Evolutionary conservation across 2,888 invertebrate genomes (phyloP), one percentile per base, ranked within the genome.

Genomic region (Lacanobia oleracea): DNA sequence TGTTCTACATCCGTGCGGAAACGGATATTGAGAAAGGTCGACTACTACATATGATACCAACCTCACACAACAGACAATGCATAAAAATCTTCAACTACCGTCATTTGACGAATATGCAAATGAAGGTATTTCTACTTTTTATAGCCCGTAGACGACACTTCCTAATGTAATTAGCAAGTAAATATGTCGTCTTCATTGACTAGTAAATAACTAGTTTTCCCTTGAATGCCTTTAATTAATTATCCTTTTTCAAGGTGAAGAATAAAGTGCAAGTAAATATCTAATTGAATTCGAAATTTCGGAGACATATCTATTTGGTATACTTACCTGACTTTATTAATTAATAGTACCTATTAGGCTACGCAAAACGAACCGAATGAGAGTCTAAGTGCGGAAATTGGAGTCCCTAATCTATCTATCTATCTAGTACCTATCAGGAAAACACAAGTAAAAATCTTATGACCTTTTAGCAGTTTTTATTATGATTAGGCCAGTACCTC

Each of bases 1-100:
- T 72, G 54, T 37, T 51, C 50, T 27, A 88, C 78, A 86, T 89
- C 88, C 87, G 83, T 66, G 69, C 91, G 91, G 91, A 91, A 88
- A 84, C 83, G 86, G 87, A 85, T 74, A 62, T 61, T 78, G 81
- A 69, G 75, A 87, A 88, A 89, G 89, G 89, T 86, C 87, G 83
- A 74, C 86, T 76, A 69, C 84, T 85, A 83, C 82, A 77, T 59
- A 40, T 59, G 21, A 21, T 56, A 56, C 27, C 27, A 33, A 40
- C n/a, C 82, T 80, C 78, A 78, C 23, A 53, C 60, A 33, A 62
- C 70, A 78, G 57, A 61, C 64, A 57, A 61, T 71, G 27, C 65
- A 75, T 68, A 62, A 75, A 53, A 66, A 69, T 81, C 72, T 66
- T 73, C 65, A 72, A 64, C 69, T 79, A 84, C 71, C 40, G 53